Percentiles rank a stretch among this genome's conserved stretches.
Conservation (phyloP, 2,888 invertebrate species). For the Cheilosia scutellata region DNA sequence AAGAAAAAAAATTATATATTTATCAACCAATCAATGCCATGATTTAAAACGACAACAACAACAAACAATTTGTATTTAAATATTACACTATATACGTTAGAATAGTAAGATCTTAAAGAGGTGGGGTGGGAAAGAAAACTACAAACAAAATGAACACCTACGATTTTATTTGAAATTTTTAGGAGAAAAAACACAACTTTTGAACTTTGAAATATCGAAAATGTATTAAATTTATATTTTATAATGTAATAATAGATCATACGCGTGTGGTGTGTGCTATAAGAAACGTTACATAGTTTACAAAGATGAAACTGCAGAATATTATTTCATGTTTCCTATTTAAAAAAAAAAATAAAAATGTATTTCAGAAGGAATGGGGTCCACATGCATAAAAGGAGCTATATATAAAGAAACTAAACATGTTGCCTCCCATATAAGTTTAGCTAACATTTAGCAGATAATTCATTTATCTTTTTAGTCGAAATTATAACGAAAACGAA, state of each 20-base stretch:
- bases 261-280: conserved; percentile 52
- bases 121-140: conserved; percentile 1
- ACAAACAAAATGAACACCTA: conserved; percentile 44
- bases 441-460: conserved; percentile 21
- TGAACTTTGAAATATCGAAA: conserved; percentile 43
- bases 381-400: conserved; percentile 17
- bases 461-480: conserved; percentile 17
- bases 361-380: conserved; percentile 2
- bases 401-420: conserved; percentile 14
- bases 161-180: conserved; percentile 52
- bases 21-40: conserved; percentile 75
- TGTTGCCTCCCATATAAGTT: conserved; percentile 31
- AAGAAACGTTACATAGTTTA: conserved; percentile 43
- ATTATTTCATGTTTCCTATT: not conserved
- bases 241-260: conserved; percentile 27
- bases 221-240: conserved; percentile 67
- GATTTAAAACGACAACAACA: conserved; percentile 74
- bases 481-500: conserved; percentile 25
- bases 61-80: conserved; percentile 63
- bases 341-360: not conserved
- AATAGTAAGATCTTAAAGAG: conserved; percentile 67
- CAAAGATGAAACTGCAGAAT: not conserved
- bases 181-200: conserved; percentile 18
- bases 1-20: conserved; percentile 66
- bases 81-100: conserved; percentile 73